Base-by-base conservation (phyloP, 2,797 vertebrate species). In the Jordanella pulchra region DNA sequence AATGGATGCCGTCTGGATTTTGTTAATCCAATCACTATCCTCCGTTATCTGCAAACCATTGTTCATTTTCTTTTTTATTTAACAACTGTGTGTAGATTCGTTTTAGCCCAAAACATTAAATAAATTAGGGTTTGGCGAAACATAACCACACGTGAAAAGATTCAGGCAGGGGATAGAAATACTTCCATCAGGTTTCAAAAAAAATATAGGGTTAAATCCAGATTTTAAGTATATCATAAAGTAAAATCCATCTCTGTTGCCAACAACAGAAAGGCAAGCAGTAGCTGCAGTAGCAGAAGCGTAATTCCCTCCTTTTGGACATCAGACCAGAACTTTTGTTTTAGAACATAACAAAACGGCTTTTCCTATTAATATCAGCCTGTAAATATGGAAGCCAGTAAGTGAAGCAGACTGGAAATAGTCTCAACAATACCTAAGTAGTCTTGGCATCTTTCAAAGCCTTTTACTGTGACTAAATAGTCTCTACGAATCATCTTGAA, bases 271-370 rank as follows among this genome's bases (percentile, higher is more conserved):
- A 65, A 27, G 55, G 61, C 54, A 65, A 71, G 82, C 81, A 79
- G 72, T 35, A 82, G 85, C 85, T 85, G 86, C 78, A 83, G 25
- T 68, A 70, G 83, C 70, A 76, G 27, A 70, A 61, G 80, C 72
- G 67, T 47, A 12, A 72, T 76, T 75, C 3, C 60, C 50, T 72
- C 53, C 39, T 51, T 67, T 61, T 56, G n/a, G 69, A 55, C 30
- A 27, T 44, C 30, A 44, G 13, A 55, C 53, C 48, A 63, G 54
- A 35, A 35, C 4, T 25, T 5, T 32, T 21, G 15, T 21, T 72
- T 32, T 71, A 79, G 72, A 76, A 74, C 73, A 47, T 25, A 32
- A 68, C 44, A 39, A 65, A 69, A 73, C 71, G 65, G 60, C 39
- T 27, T 71, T 54, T 77, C 50, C 65, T 28, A 25, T 80, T 83